phyloP scores from a whole-genome alignment of 30 jellyfish, hydroid and myxozoan species.

The Pseudorhiza aurosa region DNA sequence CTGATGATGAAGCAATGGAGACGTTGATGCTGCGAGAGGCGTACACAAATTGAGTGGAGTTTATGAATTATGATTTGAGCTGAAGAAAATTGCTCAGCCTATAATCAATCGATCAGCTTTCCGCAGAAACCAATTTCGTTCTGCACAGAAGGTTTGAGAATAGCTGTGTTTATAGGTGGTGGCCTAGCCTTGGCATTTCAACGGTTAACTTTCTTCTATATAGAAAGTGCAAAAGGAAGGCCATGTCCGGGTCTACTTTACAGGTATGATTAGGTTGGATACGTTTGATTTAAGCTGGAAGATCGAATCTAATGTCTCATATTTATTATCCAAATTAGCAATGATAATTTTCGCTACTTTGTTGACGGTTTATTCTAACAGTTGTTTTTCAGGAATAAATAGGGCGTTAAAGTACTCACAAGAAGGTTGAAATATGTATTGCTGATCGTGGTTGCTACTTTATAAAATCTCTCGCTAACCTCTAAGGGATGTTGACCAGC shows the following conservation, averaged over 20 bases:
- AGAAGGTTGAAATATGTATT: too few relatives aligned
- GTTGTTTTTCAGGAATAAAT: too few relatives aligned
- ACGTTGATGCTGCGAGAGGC: neutral
- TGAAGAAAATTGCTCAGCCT: neutral
- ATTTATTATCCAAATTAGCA: too few relatives aligned
- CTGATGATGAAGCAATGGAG: slow-evolving; percentile 3
- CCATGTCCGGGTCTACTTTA: neutral
- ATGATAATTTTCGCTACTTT: too few relatives aligned
- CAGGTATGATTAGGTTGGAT: too few relatives aligned
- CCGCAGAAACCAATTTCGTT: neutral
- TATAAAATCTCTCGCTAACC: too few relatives aligned
- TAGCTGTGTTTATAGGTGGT: neutral
- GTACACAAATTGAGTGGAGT: neutral
- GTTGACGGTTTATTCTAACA: too few relatives aligned
- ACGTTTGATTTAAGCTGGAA: too few relatives aligned
- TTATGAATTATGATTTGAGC: neutral
- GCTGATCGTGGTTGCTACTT: too few relatives aligned
- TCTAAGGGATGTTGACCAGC: too few relatives aligned
- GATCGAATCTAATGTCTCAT: too few relatives aligned
- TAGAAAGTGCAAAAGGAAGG: neutral
- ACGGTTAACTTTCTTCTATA: neutral
- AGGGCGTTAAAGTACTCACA: too few relatives aligned
- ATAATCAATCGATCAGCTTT: neutral
- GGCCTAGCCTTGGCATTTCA: neutral
- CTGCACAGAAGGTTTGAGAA: neutral